These are phyloP conservation scores for Unio delphinus DNA, from an alignment of 2,888 invertebrate genomes.

Conservation along the genomic window DNA sequence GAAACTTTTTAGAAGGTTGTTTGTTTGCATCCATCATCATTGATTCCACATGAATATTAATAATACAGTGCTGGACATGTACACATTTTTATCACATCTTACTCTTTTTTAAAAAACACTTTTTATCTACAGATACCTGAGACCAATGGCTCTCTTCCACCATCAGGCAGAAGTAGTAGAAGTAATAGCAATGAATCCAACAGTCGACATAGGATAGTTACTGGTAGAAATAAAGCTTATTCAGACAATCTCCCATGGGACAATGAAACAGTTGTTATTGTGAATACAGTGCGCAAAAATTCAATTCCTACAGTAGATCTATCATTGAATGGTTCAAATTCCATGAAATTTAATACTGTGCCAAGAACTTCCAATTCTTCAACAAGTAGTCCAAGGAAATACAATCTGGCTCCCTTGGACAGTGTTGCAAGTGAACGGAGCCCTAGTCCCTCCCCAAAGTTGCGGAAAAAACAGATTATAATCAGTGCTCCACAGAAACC, in stretches of 20 bases:
- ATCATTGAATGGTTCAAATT: constrained; percentile 12
- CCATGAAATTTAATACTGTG: constrained; percentile 30
- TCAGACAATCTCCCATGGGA: constrained; percentile 51
- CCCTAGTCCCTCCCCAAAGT: constrained; percentile 58
- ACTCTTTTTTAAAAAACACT: background rate
- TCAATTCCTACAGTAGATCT: constrained; percentile 20
- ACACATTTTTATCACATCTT: background rate
- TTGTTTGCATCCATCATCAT: no score
- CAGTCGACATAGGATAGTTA: constrained; percentile 19
- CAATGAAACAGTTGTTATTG: constrained; percentile 58
- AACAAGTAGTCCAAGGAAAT: constrained; percentile 43
- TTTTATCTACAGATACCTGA: constrained; percentile 8
- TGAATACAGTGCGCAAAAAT: constrained; percentile 41
- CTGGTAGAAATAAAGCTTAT: constrained; percentile 20
- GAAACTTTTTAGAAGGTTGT: no score
- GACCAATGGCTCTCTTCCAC: constrained; percentile 13
- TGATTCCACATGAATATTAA: no score
- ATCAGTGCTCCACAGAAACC: constrained; percentile 72
- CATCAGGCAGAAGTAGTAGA: constrained; percentile 8
- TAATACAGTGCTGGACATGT: background rate
- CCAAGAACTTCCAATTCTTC: constrained; percentile 34
- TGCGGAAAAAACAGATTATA: constrained; percentile 42
- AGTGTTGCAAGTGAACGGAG: constrained; percentile 38
- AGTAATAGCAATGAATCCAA: constrained; percentile 20
- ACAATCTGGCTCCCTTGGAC: constrained; percentile 42